Base-by-base conservation (phyloP, 1,140 invertebrate species). In the Caenorhabditis elegans region DNA sequence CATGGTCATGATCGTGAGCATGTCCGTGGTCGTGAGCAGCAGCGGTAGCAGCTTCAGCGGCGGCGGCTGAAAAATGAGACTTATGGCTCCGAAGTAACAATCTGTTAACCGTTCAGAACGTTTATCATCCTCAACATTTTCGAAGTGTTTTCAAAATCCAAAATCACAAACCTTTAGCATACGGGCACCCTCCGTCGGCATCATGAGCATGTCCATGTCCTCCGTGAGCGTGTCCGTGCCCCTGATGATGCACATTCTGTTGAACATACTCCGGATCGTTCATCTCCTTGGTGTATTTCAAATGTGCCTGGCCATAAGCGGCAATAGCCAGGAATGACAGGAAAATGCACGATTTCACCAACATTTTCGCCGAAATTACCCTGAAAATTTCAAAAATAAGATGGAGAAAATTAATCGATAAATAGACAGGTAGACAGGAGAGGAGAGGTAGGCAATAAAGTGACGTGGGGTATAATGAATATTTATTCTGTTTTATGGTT, bases 121-220 rank as follows among this genome's bases (percentile, higher is more conserved):
- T n/a, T n/a, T n/a, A n/a, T n/a, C n/a, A 36, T 65, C 13, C 2
- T 2, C 55, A 6, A 2, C 26, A 11, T 65, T 19, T 39, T 75
- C 13, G 11, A 0, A n/a, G 15, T 4, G 34, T 46, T 8, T 4
- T 53, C 2, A 78, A 22, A 78, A 3, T 4, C 22, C 3, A 47
- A 53, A 49, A 26, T 49, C 3, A 3, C 24, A 26, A 0, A 55
- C 39, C 49, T 49, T 47, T 55, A 39, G 34, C 48, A 46, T 79
- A 65, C 24, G 36, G 36, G 48, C 53, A 46, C 6, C 49, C 76
- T 49, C 76, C 76, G 22, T 77, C 46, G 24, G 46, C 48, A 13
- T 84, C 34, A 76, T 88, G 83, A 43, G 90, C 83, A 90, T 90
- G 85, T 91, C 87, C 79, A 43, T 70, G 84, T 34, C 49, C 75